phyloP scores from a whole-genome alignment of 2,113 vertebrate species.

The Strix aluco region DNA sequence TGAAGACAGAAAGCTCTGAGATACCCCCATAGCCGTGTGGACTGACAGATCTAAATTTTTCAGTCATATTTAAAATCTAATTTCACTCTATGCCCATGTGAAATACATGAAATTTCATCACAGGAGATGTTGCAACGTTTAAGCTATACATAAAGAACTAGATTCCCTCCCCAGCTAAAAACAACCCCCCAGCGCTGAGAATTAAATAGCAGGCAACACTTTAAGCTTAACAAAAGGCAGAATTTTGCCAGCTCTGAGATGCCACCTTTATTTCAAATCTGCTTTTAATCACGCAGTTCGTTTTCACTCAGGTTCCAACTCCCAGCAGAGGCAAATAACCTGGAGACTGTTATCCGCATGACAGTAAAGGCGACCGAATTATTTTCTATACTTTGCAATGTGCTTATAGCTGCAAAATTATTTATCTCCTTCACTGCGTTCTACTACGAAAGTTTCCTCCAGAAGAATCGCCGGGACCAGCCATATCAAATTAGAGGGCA shows the following conservation, averaged over 20 bases:
- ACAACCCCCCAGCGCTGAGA: not conserved
- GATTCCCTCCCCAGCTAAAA: not conserved
- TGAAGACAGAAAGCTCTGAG: not conserved
- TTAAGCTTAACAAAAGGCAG: conserved; percentile 16
- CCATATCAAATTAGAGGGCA: conserved; percentile 78
- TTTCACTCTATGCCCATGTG: not conserved
- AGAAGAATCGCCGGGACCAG: conserved; percentile 71
- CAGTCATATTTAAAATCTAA: not conserved
- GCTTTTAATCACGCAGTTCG: conserved; percentile 36
- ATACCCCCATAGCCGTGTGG: not conserved
- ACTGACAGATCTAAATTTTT: not conserved
- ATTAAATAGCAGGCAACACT: not conserved
- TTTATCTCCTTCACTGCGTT: conserved; percentile 76
- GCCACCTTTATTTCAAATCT: conserved; percentile 49
- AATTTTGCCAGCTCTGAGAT: conserved; percentile 15
- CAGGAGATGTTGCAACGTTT: not conserved
- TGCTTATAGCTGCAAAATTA: conserved; percentile 73
- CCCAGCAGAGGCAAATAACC: conserved; percentile 52
- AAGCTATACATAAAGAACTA: not conserved
- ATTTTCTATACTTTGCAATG: conserved; percentile 67
- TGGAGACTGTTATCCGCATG: conserved; percentile 8
- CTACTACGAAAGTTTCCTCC: conserved; percentile 71
- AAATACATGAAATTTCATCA: not conserved
- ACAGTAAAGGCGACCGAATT: conserved; percentile 44
- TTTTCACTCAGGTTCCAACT: conserved; percentile 49